Base-by-base conservation (phyloP, 1,140 invertebrate genomes). In the Helicoverpa zea region DNA sequence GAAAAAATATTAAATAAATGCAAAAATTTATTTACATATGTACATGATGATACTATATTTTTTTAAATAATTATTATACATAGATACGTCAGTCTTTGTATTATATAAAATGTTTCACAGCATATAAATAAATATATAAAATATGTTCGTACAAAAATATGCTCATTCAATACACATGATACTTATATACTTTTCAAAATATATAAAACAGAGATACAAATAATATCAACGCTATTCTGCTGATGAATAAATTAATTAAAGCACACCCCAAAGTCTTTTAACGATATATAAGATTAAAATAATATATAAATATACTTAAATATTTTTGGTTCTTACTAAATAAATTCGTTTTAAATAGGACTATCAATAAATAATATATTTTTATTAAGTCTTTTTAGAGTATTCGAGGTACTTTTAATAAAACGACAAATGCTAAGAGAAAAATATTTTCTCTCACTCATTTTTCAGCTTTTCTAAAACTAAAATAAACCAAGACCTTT, bases 1-100 rank as follows among this genome's bases (percentile, higher is more conserved):
- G 61, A 82, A 73, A 75, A 81, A 81, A 85, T 76, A 85, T 64
- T 79, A 85, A 84, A 89, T 91, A 90, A 90, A 90, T 90, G 88
- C 87, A 88, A 88, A 88, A 90, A 76, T 86, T 84, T 92, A 91
- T 91, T 90, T 91, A 92, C 88, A 91, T 89, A 91, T 90, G 81
- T 91, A 92, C 87, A 92, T 83, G 51, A 82, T 81, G 75, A 85
- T 83, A 78, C 81, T 82, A 81, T 84, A 83, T 78, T 75, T 74
- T 23, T 30, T 61, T 76, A 72, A 43, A 73, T 77, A 83, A 79
- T 83, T 78, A 76, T 43, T 76, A 61, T 81, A 73, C 14, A 77
- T 81, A 73, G 11, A 59, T 61, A 54, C 51, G 29, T 77, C 74
- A 77, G 74, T 77, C 74, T 77, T 77, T 64, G 47, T 61, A 64